Conservation (phyloP, 2,888 invertebrate genomes). For the Mesorhabditis spiculigera region DNA sequence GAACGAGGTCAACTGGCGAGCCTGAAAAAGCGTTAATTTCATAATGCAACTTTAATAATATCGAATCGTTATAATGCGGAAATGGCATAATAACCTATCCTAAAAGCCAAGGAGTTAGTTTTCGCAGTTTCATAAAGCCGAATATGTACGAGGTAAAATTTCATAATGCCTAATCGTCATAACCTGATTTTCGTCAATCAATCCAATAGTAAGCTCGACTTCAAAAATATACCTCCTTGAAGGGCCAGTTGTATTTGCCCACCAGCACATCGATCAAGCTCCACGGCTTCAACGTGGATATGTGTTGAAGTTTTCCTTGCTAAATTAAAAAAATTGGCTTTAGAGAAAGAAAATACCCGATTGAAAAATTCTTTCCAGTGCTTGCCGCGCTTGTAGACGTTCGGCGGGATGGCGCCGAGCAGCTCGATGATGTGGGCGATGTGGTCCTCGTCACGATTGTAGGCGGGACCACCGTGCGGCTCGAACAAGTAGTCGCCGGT, state of each 20-base stretch:
- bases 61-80: too few species aligned
- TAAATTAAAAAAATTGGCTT: conserved; percentile 18
- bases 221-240: conserved; percentile 73
- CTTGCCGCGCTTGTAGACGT: conserved; percentile 85
- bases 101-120: too few species aligned
- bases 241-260: conserved; percentile 94
- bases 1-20: conserved; percentile 87
- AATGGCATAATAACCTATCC: too few species aligned
- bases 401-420: conserved; percentile 87
- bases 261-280: conserved; percentile 85
- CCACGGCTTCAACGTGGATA: conserved; percentile 93
- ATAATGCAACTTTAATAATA: too few species aligned
- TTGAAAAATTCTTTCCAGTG: conserved; percentile 89
- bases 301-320: conserved; percentile 82
- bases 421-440: conserved; percentile 97
- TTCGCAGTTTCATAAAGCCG: too few species aligned
- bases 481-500: conserved; percentile 99
- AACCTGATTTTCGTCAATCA: too few species aligned
- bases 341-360: neutral
- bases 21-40: conserved; percentile 63
- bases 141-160: too few species aligned
- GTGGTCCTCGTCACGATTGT: conserved; percentile 96
- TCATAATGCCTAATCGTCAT: too few species aligned
- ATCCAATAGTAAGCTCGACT: neutral
- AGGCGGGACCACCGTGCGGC: conserved; percentile 87